Conservation (phyloP, 2,888 invertebrate species). For the Cheiracanthium punctorium region DNA sequence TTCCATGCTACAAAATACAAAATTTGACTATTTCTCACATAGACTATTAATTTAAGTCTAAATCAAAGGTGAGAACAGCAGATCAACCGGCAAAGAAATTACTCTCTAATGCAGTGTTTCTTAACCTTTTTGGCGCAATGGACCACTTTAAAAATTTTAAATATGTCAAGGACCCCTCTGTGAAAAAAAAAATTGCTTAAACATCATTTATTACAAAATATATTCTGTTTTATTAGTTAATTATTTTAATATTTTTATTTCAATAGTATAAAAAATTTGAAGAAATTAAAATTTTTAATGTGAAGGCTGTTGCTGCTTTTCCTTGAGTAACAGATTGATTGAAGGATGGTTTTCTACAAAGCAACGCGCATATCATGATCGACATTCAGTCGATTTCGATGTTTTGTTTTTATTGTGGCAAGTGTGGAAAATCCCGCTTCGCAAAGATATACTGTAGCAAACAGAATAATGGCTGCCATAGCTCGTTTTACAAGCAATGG, state of each 20-base stretch:
- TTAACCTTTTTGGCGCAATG: too few species aligned
- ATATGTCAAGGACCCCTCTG: conserved; percentile 54
- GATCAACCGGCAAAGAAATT: too few species aligned
- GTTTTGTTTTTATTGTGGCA: conserved; percentile 43
- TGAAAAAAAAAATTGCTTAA: conserved; percentile 48
- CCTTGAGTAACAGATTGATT: conserved; percentile 47
- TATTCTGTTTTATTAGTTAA: neutral
- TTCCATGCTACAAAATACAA: too few species aligned
- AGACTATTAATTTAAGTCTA: too few species aligned
- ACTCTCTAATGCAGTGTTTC: too few species aligned
- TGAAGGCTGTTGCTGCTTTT: conserved; percentile 47
- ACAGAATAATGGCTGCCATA: conserved; percentile 39
- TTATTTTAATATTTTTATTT: conserved; percentile 29
- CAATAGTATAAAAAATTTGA: conserved; percentile 44
- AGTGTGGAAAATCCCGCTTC: conserved; percentile 35
- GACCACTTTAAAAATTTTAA: too few species aligned
- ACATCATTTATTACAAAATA: conserved; percentile 18
- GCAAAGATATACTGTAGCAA: conserved; percentile 33
- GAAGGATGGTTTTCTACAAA: conserved; percentile 52
- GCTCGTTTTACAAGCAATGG: conserved; percentile 41
- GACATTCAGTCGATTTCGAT: conserved; percentile 48
- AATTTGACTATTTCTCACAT: too few species aligned
- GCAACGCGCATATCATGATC: conserved; percentile 45
- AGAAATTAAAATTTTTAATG: conserved; percentile 45
- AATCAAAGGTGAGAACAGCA: too few species aligned